Conservation (phyloP, 2,888 invertebrate genomes). For the Scaptomyza parva region DNA sequence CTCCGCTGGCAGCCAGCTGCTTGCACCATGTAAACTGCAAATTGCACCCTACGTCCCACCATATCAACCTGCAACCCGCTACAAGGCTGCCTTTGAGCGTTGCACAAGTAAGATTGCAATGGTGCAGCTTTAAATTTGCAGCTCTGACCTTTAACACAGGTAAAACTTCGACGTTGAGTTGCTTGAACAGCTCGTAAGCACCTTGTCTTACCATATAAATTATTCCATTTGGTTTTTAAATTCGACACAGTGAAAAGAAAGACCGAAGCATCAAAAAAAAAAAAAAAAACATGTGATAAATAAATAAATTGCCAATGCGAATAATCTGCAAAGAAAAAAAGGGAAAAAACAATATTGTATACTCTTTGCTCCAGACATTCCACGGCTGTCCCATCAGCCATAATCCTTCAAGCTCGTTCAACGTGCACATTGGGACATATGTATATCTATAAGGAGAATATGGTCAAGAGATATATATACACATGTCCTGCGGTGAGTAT, state of each 20-base stretch:
- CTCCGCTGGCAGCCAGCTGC: constrained; percentile 8
- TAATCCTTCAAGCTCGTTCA: constrained; percentile 47
- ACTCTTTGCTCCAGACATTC: constrained; percentile 22
- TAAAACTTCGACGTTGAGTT: constrained; percentile 19
- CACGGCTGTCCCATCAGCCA: constrained; percentile 30
- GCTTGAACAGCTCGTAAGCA: constrained; percentile 29
- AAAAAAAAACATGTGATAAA: constrained; percentile 39
- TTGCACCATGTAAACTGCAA: constrained; percentile 1
- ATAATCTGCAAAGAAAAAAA: constrained; percentile 45
- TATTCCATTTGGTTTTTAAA: constrained; percentile 53
- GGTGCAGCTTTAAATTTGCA: constrained; percentile 11
- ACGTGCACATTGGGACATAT: constrained; percentile 22
- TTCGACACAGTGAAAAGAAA: neutral
- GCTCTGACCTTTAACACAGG: constrained; percentile 35
- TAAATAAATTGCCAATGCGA: constrained; percentile 62
- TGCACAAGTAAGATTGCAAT: constrained; percentile 17
- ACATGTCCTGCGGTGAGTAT: constrained; percentile 21
- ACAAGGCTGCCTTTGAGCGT: constrained; percentile 6
- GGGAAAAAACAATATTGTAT: constrained; percentile 36
- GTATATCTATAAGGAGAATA: constrained; percentile 2
- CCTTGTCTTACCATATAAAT: constrained; percentile 39
- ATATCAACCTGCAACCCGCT: neutral
- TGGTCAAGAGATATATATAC: neutral
- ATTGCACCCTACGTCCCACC: neutral
- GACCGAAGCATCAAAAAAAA: neutral